These are phyloP conservation scores for Zygaena filipendulae DNA, from an alignment of 2,888 invertebrate genomes.

Conservation along the genomic window DNA sequence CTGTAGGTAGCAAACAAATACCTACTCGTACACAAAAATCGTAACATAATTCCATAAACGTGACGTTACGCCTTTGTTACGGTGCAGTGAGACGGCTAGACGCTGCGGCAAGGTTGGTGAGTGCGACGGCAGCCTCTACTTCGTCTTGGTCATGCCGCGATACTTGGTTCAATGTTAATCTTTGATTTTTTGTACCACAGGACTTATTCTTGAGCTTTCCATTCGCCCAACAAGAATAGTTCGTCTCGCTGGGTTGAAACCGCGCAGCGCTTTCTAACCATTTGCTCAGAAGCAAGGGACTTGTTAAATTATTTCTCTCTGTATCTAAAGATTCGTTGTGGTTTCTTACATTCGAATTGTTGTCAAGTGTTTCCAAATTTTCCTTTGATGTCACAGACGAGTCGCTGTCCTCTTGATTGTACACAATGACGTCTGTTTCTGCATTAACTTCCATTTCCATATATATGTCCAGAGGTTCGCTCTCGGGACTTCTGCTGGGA, in stretches of 20 bases:
- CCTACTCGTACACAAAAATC: no score
- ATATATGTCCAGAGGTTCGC: slow-evolving; percentile 31
- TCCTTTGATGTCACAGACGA: slow-evolving; percentile 36
- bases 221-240: slow-evolving; percentile 74
- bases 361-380: slow-evolving; percentile 39
- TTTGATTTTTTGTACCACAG: slow-evolving; percentile 23
- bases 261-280: slow-evolving; percentile 82
- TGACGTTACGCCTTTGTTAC: no score
- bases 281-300: slow-evolving; percentile 74
- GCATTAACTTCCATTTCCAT: slow-evolving; percentile 33
- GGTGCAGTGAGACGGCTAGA: slow-evolving; percentile 37
- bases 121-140: slow-evolving; percentile 79
- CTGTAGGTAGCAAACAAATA: no score
- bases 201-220: slow-evolving; percentile 32
- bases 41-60: no score
- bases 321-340: slow-evolving; percentile 22
- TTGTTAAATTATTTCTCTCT: slow-evolving; percentile 39
- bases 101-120: slow-evolving; percentile 76
- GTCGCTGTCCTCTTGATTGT: slow-evolving; percentile 38
- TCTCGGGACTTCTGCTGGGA: slow-evolving; percentile 31
- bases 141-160: slow-evolving; percentile 74
- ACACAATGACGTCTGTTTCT: slow-evolving; percentile 26
- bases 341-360: slow-evolving; percentile 37
- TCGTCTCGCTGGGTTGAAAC: slow-evolving; percentile 77
- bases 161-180: slow-evolving; percentile 29